A percentile compares a stretch with the other conserved stretches of the same genome.
Conservation (phyloP, 2,797 vertebrate genomes). For the Propithecus deckenii region DNA sequence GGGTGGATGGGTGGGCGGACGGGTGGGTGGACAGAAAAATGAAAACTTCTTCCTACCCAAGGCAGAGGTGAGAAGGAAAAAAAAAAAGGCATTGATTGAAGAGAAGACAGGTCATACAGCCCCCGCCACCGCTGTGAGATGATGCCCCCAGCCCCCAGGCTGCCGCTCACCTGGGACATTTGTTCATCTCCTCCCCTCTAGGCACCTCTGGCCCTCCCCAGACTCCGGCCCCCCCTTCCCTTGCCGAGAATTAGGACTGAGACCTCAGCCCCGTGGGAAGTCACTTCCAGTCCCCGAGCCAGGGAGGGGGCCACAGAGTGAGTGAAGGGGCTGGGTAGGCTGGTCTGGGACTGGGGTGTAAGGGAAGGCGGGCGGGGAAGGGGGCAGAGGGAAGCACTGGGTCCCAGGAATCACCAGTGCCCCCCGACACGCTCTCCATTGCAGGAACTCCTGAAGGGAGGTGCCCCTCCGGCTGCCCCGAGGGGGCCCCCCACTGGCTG, state of each 20-base stretch:
- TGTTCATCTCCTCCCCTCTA: neutral
- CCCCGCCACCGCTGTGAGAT: neutral
- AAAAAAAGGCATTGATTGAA: neutral
- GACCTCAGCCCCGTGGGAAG: neutral
- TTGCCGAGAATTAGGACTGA: slow-evolving; percentile 40
- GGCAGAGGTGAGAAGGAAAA: neutral
- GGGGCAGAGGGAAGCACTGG: neutral
- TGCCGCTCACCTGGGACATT: neutral
- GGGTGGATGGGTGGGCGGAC: neutral
- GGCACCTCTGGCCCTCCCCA: slow-evolving; percentile 55
- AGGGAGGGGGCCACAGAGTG: slow-evolving; percentile 20
- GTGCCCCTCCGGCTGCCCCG: neutral
- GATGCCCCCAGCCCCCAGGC: neutral
- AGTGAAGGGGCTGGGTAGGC: neutral
- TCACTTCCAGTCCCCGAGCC: neutral
- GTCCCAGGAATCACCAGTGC: neutral
- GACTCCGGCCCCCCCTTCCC: slow-evolving; percentile 5
- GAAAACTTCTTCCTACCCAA: neutral
- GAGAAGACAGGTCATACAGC: too few species aligned
- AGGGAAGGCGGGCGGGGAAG: neutral
- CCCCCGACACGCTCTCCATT: neutral
- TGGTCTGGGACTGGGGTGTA: neutral
- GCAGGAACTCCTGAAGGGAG: slow-evolving; percentile 54
- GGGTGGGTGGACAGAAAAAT: neutral
- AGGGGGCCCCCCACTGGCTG: neutral